Conservation (phyloP, 2,797 vertebrate species). For the Gymnoscopelus microlampas region DNA sequence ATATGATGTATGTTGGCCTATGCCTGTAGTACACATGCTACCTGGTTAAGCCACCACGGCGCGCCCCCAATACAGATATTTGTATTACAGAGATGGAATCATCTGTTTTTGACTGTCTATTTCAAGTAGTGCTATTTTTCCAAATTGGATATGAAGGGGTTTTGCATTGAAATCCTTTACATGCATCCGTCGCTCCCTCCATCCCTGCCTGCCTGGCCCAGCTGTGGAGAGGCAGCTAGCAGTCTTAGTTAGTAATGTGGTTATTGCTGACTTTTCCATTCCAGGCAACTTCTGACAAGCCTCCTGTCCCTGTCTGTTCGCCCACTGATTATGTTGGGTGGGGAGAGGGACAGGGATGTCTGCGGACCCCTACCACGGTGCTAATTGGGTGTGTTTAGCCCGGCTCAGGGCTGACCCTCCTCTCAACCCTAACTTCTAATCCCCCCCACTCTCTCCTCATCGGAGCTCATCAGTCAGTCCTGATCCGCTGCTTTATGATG, state of each 20-base stretch:
- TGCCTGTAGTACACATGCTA: background rate
- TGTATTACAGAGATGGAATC: too few relatives aligned
- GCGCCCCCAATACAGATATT: too few relatives aligned
- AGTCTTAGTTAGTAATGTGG: slow-evolving; percentile 50
- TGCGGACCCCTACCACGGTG: slow-evolving; percentile 36
- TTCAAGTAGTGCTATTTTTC: too few relatives aligned
- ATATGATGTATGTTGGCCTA: background rate
- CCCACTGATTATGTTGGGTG: slow-evolving; percentile 40
- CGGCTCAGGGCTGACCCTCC: slow-evolving; percentile 68
- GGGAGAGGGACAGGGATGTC: slow-evolving; percentile 3
- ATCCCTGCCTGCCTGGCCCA: slow-evolving; percentile 15
- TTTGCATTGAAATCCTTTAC: too few relatives aligned
- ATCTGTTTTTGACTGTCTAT: too few relatives aligned
- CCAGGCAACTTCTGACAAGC: slow-evolving; percentile 45
- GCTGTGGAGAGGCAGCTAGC: slow-evolving; percentile 56
- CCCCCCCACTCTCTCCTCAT: slow-evolving; percentile 44
- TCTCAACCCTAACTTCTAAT: slow-evolving; percentile 68
- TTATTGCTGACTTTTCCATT: slow-evolving; percentile 57
- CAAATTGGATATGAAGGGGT: too few relatives aligned
- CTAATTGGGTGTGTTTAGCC: slow-evolving; percentile 72
- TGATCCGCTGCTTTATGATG: slow-evolving; percentile 71
- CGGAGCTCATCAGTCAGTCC: slow-evolving; percentile 72
- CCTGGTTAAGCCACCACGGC: too few relatives aligned
- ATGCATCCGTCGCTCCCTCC: too few relatives aligned
- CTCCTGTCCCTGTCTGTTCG: slow-evolving; percentile 41